Evolutionary conservation across 2,797 vertebrate species (phyloP).

Genomic region (Chaenodraco wilsoni): DNA sequence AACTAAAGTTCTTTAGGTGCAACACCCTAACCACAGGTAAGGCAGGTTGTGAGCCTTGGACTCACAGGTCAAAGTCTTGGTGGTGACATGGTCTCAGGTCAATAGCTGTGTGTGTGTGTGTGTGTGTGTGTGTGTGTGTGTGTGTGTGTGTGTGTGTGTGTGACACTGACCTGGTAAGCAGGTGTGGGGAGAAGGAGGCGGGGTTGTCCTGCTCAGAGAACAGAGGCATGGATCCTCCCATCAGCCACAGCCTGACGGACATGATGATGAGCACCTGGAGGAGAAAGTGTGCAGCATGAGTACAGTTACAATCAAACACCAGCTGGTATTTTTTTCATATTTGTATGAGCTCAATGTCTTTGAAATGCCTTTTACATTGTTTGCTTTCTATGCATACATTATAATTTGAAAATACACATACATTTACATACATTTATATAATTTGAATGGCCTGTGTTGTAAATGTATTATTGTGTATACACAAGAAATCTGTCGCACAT

Average conservation of each 20-base stretch:
- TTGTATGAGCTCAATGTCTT: neutral
- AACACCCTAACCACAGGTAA: neutral
- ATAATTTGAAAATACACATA: no score
- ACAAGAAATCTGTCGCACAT: no score
- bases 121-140: neutral
- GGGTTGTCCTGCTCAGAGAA: conserved; percentile 99
- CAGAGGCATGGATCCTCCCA: conserved; percentile 97
- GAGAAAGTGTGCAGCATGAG: neutral
- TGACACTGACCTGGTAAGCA: conserved; percentile 89
- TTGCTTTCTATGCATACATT: neutral
- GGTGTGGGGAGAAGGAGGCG: conserved; percentile 92
- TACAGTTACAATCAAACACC: neutral
- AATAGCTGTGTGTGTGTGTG: no score
- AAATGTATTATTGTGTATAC: no score
- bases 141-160: neutral
- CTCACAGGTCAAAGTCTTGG: neutral
- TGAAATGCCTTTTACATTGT: neutral
- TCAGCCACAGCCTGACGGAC: conserved; percentile 92
- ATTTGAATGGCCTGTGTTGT: no score
- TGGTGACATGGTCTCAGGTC: neutral
- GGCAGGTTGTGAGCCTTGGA: neutral
- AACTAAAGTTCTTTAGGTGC: no score
- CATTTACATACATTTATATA: no score
- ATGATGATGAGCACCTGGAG: conserved; percentile 88
- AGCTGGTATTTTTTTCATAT: neutral